Evolutionary conservation across 1,140 invertebrate genomes (phyloP), one percentile per base, ranked within the genome.

Genomic region (Zaprionus camerounensis): DNA sequence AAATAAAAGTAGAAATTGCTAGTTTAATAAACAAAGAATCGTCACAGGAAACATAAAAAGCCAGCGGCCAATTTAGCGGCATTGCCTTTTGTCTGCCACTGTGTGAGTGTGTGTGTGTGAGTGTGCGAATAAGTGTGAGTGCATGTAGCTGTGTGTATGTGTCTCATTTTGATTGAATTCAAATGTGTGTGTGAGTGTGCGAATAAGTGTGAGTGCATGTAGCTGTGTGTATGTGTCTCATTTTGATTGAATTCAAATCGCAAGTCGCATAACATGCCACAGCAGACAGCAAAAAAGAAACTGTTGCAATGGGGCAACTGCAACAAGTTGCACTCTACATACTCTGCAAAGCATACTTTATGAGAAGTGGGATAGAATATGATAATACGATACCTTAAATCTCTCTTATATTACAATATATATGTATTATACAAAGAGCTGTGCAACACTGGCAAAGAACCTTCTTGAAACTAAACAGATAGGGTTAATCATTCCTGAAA

Each of bases 161-260:
- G 75, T 24, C 80, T 87, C 79, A 71, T 82, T 87, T 92, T 91
- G 91, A 92, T 92, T 92, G 91, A 92, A 92, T 92, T 92, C 91
- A 91, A 92, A 92, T 92, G n/a, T n/a, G n/a, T 17, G 17, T 63
- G 76, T 67, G 34, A 9, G 64, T 28, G 34, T 36, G 13, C 62
- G 62, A 34, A 71, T 36, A 13, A 49, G 55, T 34, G 26, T 31
- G n/a, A 49, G 55, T 34, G 26, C 15, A n/a, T 24, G 28, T 20
- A 11, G 7, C 24, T 34, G 24, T 67, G 26, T 76, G 61, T 57
- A 71, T 68, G 62, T 78, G 75, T 24, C 80, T 87, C 79, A 71
- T 82, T 87, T 92, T 91, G 91, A 92, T 92, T 92, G 91, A 92
- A 92, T 92, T 92, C 91, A 91, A 92, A 92, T 92, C 90, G 80